These are phyloP conservation scores for Geopemphigus sp. DNA, from an alignment of 1,140 invertebrate genomes.

Conservation along the genomic window DNA sequence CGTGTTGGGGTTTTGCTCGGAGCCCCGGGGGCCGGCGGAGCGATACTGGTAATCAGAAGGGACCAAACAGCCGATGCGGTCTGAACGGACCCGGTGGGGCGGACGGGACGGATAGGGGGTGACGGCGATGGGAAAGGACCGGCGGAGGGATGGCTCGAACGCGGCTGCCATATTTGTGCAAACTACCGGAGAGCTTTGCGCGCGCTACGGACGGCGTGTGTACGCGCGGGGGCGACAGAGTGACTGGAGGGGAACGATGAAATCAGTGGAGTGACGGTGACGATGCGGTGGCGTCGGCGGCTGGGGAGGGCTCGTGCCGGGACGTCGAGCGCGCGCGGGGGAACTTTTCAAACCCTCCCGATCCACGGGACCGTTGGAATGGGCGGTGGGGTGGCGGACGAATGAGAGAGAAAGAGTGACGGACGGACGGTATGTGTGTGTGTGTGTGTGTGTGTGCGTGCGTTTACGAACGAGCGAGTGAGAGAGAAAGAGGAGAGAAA, in stretches of 20 bases:
- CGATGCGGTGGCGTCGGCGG: conserved; percentile 41
- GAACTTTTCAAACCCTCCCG: conserved; percentile 48
- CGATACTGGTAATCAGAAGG: conserved; percentile 54
- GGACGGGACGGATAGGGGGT: background rate
- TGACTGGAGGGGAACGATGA: conserved; percentile 51
- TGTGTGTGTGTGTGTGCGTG: background rate
- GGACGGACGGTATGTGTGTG: background rate
- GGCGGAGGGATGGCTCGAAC: conserved; percentile 49
- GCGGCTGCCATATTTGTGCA: conserved; percentile 53
- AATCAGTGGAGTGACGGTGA: conserved; percentile 50
- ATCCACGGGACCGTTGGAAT: conserved; percentile 24
- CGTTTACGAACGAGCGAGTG: background rate
- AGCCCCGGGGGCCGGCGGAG: conserved; percentile 48
- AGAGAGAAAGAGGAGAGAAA: conserved; percentile 25
- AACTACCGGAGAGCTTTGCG: conserved; percentile 51
- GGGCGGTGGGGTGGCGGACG: background rate
- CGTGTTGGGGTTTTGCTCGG: conserved; percentile 46
- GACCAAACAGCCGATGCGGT: conserved; percentile 50
- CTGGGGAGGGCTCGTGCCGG: background rate
- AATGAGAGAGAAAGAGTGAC: background rate
- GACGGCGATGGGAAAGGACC: background rate
- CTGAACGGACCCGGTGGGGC: no score
- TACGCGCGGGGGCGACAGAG: no score
- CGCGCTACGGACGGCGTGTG: background rate
- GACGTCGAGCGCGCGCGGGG: background rate